phyloP scores from a whole-genome alignment of 1,140 invertebrate genomes.

The Pantala flavescens region DNA sequence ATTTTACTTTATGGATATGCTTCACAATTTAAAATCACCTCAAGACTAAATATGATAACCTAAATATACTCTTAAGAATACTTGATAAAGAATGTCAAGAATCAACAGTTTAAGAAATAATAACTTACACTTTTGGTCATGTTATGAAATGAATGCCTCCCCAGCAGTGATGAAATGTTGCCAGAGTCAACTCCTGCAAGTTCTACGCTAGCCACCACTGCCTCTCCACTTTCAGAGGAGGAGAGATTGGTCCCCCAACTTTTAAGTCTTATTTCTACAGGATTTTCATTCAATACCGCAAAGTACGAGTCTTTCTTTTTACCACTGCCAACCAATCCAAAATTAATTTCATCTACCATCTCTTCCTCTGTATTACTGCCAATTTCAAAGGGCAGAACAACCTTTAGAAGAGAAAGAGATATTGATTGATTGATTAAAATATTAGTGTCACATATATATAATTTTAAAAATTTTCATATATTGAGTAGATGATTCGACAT shows the following conservation, averaged over 20 bases:
- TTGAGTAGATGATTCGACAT: no score
- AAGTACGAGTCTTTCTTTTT: slow-evolving; percentile 56
- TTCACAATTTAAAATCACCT: no score
- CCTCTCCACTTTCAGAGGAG: slow-evolving; percentile 25
- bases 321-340: slow-evolving; percentile 61
- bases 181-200: slow-evolving; percentile 59
- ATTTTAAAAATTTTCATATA: slow-evolving; percentile 9
- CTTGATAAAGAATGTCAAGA: no score
- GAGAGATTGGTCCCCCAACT: slow-evolving; percentile 57
- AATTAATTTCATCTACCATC: slow-evolving; percentile 38
- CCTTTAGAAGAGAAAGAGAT: slow-evolving; percentile 3
- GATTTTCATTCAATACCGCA: slow-evolving; percentile 65
- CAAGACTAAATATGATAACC: no score
- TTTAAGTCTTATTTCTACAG: slow-evolving; percentile 54
- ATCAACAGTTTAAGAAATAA: no score
- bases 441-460: slow-evolving; percentile 15
- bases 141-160: slow-evolving; percentile 38
- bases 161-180: slow-evolving; percentile 39
- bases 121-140: slow-evolving; percentile 36
- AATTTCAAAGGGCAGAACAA: slow-evolving; percentile 19
- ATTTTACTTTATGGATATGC: no score
- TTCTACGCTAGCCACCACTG: slow-evolving; percentile 44
- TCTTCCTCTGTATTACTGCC: slow-evolving; percentile 12
- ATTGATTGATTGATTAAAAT: no score
- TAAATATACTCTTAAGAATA: no score